phyloP scores from a whole-genome alignment of 2,888 invertebrate species.

The Candidula unifasciata region DNA sequence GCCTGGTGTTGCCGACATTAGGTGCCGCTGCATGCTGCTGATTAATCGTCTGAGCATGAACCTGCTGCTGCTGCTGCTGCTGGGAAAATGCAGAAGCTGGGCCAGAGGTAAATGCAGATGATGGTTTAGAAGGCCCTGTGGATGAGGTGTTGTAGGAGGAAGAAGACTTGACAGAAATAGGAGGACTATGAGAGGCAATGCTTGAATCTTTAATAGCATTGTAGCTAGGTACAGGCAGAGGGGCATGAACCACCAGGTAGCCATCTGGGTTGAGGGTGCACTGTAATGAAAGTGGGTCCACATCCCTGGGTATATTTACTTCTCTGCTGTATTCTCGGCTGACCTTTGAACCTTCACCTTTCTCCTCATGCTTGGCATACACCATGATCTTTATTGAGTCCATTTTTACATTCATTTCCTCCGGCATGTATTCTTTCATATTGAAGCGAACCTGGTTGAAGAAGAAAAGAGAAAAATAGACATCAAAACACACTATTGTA shows the following conservation, averaged over 20 bases:
- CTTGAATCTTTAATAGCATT: constrained; percentile 49
- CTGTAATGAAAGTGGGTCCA: constrained; percentile 69
- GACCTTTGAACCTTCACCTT: constrained; percentile 67
- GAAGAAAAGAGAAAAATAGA: neutral
- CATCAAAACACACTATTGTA: neutral
- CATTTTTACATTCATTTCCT: constrained; percentile 73
- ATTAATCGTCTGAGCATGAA: constrained; percentile 41
- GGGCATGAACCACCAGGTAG: constrained; percentile 68
- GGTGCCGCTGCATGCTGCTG: constrained; percentile 44
- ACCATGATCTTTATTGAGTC: constrained; percentile 70
- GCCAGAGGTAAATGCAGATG: neutral
- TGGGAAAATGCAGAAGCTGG: constrained; percentile 38
- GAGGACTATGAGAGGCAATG: constrained; percentile 14
- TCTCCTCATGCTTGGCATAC: constrained; percentile 69
- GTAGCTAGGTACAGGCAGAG: constrained; percentile 57
- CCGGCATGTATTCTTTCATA: constrained; percentile 71
- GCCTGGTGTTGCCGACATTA: constrained; percentile 13
- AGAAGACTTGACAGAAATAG: constrained; percentile 35
- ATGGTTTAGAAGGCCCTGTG: neutral
- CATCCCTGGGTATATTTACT: constrained; percentile 69
- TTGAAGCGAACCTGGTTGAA: constrained; percentile 68
- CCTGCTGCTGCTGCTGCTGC: constrained; percentile 59
- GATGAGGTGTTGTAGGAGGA: constrained; percentile 48
- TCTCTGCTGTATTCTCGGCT: constrained; percentile 72
- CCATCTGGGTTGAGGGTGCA: constrained; percentile 73